Conservation (phyloP, 2,888 invertebrate species). For the Hermaeophaga mercurialis region DNA sequence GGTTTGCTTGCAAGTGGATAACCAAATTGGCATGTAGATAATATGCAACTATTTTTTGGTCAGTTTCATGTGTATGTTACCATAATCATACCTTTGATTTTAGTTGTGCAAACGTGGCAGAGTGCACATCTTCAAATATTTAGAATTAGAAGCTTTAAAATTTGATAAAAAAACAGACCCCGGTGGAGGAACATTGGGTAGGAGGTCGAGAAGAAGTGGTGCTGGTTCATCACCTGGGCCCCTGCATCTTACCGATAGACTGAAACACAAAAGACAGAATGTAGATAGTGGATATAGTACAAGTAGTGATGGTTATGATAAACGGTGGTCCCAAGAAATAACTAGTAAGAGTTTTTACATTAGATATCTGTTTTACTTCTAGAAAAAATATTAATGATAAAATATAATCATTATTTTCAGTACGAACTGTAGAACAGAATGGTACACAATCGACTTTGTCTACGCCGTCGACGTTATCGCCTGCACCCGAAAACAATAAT, state of each 20-base stretch:
- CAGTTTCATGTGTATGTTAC: too few relatives aligned
- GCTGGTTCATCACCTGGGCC: constrained; percentile 57
- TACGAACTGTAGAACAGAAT: constrained; percentile 48
- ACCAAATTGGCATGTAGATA: too few relatives aligned
- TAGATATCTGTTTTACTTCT: neutral
- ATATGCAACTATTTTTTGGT: too few relatives aligned
- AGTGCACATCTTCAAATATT: constrained; percentile 93
- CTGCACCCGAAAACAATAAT: constrained; percentile 55
- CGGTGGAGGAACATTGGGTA: constrained; percentile 59
- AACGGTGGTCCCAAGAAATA: constrained; percentile 82
- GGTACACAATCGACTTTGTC: constrained; percentile 54
- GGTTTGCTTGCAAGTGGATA: too few relatives aligned
- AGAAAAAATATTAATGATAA: too few relatives aligned
- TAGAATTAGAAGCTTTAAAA: constrained; percentile 86
- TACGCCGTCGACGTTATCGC: constrained; percentile 67
- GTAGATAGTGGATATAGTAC: constrained; percentile 91
- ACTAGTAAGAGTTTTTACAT: constrained; percentile 54
- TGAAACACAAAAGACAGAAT: constrained; percentile 71
- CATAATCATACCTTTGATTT: constrained; percentile 39
- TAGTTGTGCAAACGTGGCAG: constrained; percentile 90
- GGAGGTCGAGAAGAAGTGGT: constrained; percentile 61
- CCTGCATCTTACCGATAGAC: constrained; percentile 52
- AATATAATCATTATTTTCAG: constrained; percentile 37
- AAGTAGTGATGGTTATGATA: constrained; percentile 80
- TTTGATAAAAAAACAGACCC: constrained; percentile 61